Evolutionary conservation across 2,888 invertebrate species (phyloP), one percentile per base, ranked within the genome.

Genomic region (Pomacea canaliculata): DNA sequence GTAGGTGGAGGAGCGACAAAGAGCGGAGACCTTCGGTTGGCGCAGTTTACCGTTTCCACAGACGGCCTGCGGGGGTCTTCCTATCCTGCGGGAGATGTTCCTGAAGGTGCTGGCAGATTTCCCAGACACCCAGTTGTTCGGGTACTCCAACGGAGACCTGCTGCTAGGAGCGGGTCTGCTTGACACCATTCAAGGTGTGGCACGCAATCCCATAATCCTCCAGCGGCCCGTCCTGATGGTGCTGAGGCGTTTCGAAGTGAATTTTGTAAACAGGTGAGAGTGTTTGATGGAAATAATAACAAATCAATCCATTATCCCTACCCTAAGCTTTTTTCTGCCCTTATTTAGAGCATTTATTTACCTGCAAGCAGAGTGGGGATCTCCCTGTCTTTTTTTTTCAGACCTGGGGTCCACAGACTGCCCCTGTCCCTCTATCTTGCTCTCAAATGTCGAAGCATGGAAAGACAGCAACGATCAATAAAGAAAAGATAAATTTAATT

Each of bases 121-220:
- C 48, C 63, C 67, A 10, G 23, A 49, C 48, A 56, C 72, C 66
- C 49, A 18, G 16, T 37, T 79, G 18, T 71, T 72, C 59, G 79
- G 78, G 48, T 79, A 76, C 68, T 70, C 75, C 65, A 79, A 79
- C 70, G 79, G 77, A 7, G 79, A 79, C 62, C 27, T 79, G 12
- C 60, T 78, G 16, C 73, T 76, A 46, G 79, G 78, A 51, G n/a
- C 76, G 18, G 76, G 76, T 7, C 68, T 79, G 13, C 62, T 49
- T 12, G 59, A 51, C 51, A 73, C 71, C 23, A 27, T 79, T n/a
- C 27, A 49, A 46, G 67, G 60, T 8, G 27, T 79, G 16, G 56
- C 70, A 7, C 56, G 56, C 12, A 19, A 19, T 8, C 60, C 65
- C 49, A 18, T 13, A 8, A 23, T 73, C 10, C 56, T 19, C 37